phyloP scores from a whole-genome alignment of 2,797 vertebrate species.

The Takifugu rubripes region DNA sequence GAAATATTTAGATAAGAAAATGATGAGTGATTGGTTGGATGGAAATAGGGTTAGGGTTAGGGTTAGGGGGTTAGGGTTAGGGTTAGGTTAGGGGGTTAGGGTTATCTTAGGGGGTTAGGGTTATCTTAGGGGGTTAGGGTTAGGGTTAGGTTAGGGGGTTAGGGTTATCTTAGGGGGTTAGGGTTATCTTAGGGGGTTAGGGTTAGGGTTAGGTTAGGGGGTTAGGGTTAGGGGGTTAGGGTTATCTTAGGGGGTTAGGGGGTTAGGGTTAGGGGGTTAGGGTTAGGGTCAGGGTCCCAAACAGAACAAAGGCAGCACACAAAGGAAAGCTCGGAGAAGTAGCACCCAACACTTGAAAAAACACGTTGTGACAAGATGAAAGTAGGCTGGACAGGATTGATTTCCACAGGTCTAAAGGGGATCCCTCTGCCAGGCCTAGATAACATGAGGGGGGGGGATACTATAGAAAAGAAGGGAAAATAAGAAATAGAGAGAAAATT shows the following conservation, averaged over 20 bases:
- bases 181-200: no score
- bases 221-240: no score
- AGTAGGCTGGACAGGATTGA: slow-evolving; percentile 64
- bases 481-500: slow-evolving; percentile 33
- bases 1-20: slow-evolving; percentile 49
- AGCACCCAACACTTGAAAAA: slow-evolving; percentile 22
- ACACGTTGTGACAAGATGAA: slow-evolving; percentile 54
- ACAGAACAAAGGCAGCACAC: slow-evolving; percentile 51
- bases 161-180: no score
- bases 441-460: slow-evolving; percentile 33
- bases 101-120: no score
- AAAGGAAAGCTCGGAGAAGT: slow-evolving; percentile 37
- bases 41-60: no score
- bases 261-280: no score
- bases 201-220: no score
- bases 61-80: no score
- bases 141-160: no score
- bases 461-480: slow-evolving; percentile 22
- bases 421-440: slow-evolving; percentile 62
- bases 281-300: slow-evolving; percentile 7
- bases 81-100: no score
- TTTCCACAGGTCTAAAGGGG: slow-evolving; percentile 70
- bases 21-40: slow-evolving; percentile 48
- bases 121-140: no score
- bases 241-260: no score